A percentile compares a stretch with the other conserved stretches of the same genome.
These are phyloP conservation scores for Chloroclystis v-ata DNA, from an alignment of 2,888 invertebrate species.

Conservation along the genomic window DNA sequence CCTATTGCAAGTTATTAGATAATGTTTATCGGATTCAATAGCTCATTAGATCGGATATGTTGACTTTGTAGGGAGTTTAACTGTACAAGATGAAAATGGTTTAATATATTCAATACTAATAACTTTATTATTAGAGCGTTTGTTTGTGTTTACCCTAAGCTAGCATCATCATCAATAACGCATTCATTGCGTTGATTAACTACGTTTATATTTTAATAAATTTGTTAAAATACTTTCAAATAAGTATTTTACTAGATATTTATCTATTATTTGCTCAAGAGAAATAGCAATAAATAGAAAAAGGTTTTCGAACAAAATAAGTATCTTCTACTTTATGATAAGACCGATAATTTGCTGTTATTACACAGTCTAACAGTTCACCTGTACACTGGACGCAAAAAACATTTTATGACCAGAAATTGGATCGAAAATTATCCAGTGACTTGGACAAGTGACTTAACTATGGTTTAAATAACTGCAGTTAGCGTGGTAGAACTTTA, in stretches of 20 bases:
- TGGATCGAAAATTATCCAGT: conserved; percentile 7
- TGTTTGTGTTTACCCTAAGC: too few relatives aligned
- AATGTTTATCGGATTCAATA: conserved; percentile 23
- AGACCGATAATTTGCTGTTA: conserved; percentile 11
- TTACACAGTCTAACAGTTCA: background rate
- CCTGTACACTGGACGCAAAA: background rate
- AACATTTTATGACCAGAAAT: conserved; percentile 4
- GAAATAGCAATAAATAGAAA: background rate
- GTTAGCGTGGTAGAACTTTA: background rate
- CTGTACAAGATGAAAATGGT: too few relatives aligned
- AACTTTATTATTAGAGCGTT: too few relatives aligned
- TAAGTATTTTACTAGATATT: too few relatives aligned
- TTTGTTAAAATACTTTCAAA: too few relatives aligned
- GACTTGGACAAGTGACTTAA: conserved; percentile 7
- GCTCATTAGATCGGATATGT: conserved; percentile 21
- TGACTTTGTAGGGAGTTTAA: too few relatives aligned
- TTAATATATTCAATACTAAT: too few relatives aligned
- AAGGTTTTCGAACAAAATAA: conserved; percentile 7
- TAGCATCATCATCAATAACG: too few relatives aligned
- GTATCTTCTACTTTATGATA: conserved; percentile 13
- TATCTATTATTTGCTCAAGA: background rate
- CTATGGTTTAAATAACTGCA: conserved; percentile 6
- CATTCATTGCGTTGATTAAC: too few relatives aligned
- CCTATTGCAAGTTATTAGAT: conserved; percentile 27
- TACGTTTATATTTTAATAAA: too few relatives aligned